Percentiles rank a stretch among this genome's conserved stretches.
These are phyloP conservation scores for Bubo bubo DNA, from an alignment of 2,113 vertebrate genomes.

Conservation along the genomic window DNA sequence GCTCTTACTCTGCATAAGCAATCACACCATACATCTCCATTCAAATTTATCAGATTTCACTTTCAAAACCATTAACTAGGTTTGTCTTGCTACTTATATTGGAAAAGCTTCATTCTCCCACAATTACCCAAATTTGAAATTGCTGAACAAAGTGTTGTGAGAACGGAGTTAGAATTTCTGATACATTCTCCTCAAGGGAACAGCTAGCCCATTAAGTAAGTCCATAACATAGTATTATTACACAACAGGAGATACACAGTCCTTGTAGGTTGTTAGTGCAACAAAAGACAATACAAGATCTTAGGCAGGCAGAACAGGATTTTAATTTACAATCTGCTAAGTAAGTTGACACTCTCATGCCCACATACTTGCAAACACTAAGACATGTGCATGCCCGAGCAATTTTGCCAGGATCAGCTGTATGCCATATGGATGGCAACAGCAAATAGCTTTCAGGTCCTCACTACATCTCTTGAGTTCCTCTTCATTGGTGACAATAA, in stretches of 20 bases:
- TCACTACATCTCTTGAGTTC: neutral
- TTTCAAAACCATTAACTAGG: neutral
- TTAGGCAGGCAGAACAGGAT: neutral
- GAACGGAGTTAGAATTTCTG: neutral
- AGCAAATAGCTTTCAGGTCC: neutral
- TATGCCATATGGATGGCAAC: neutral
- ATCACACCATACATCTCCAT: neutral
- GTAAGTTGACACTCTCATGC: neutral
- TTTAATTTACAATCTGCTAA: neutral
- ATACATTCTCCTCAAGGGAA: neutral
- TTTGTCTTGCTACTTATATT: neutral
- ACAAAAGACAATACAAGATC: neutral
- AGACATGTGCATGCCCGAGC: neutral
- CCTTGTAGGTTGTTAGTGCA: neutral
- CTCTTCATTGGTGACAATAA: accelerated
- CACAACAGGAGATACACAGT: neutral
- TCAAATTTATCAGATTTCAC: neutral
- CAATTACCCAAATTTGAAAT: neutral
- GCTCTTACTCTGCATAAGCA: neutral
- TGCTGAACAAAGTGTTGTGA: neutral
- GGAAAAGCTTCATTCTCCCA: neutral
- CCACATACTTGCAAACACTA: neutral
- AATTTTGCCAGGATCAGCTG: neutral
- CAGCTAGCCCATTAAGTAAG: neutral
- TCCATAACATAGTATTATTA: neutral